phyloP scores from a whole-genome alignment of 2,888 invertebrate genomes.

The Caenorhabditis imperialis region DNA sequence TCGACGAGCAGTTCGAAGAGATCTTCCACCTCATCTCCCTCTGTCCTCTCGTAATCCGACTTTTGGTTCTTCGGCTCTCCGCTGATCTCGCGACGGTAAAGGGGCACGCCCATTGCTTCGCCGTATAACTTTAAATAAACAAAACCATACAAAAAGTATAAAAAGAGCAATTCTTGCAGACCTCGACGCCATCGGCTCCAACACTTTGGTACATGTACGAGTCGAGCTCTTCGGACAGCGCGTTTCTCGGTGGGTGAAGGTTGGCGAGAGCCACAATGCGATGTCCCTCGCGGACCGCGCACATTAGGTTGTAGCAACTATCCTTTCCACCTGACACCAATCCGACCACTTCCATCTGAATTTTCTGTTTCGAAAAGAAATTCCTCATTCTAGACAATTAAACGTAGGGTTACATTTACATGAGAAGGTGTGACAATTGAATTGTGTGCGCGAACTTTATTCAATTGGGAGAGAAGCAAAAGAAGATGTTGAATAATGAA shows the following conservation, averaged over 20 bases:
- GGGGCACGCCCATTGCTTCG: conserved; percentile 92
- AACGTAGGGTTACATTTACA: background rate
- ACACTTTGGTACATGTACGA: conserved; percentile 99
- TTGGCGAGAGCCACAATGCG: conserved; percentile 95
- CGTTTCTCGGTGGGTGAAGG: conserved; percentile 86
- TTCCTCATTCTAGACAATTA: background rate
- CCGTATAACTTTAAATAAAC: conserved; percentile 85
- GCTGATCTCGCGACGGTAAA: conserved; percentile 88
- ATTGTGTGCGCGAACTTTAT: no score
- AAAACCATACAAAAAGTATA: no score
- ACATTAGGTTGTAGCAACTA: conserved; percentile 98
- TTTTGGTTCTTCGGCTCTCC: conserved; percentile 84
- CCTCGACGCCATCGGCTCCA: conserved; percentile 92
- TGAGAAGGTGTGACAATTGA: no score
- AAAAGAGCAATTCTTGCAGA: no score
- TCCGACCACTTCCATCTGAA: conserved; percentile 75
- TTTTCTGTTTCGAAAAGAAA: background rate
- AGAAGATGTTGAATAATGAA: no score
- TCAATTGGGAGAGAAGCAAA: no score
- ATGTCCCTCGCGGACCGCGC: conserved; percentile 88
- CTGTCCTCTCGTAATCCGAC: conserved; percentile 80
- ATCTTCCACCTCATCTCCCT: conserved; percentile 97
- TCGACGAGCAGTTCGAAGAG: conserved; percentile 87
- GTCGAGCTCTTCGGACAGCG: conserved; percentile 87
- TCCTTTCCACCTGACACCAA: conserved; percentile 94